phyloP scores from a whole-genome alignment of 2,113 vertebrate species.

The Nycticorax nycticorax region DNA sequence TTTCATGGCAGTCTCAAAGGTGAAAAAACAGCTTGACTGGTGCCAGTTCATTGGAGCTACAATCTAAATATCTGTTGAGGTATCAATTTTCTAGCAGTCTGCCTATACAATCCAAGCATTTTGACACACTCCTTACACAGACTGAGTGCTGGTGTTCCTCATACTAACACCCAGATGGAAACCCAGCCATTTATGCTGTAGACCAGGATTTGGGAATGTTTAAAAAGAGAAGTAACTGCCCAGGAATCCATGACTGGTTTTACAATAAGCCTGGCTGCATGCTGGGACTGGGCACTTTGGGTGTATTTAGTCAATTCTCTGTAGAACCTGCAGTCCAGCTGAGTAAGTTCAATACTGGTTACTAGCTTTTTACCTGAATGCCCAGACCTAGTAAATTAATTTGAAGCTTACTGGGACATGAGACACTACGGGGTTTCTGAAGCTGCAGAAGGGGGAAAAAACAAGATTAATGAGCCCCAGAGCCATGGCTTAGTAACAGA shows the following conservation, averaged over 20 bases:
- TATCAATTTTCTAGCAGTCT: not conserved
- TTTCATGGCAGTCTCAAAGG: not conserved
- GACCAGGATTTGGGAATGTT: not conserved
- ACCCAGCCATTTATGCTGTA: not conserved
- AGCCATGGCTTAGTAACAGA: not conserved
- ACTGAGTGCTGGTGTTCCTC: not conserved
- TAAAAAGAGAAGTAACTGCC: not conserved
- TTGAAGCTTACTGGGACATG: not conserved
- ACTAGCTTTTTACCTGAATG: conserved; percentile 32
- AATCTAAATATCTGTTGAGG: not conserved
- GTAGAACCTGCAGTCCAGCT: conserved; percentile 11
- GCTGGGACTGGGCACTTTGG: not conserved
- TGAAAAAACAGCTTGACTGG: not conserved
- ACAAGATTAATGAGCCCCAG: not conserved
- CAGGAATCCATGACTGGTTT: conserved; percentile 4
- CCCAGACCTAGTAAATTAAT: conserved; percentile 1
- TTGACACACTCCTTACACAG: not conserved
- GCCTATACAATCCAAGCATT: rapidly evolving
- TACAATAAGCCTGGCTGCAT: not conserved
- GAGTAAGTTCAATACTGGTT: conserved; percentile 16
- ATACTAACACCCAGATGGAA: not conserved
- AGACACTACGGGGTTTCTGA: not conserved
- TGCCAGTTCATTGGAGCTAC: not conserved
- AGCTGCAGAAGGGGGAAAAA: not conserved
- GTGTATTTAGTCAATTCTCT: not conserved